Evolutionary conservation across 2,113 vertebrate genomes (phyloP).

Genomic region (Oreamnos americanus): DNA sequence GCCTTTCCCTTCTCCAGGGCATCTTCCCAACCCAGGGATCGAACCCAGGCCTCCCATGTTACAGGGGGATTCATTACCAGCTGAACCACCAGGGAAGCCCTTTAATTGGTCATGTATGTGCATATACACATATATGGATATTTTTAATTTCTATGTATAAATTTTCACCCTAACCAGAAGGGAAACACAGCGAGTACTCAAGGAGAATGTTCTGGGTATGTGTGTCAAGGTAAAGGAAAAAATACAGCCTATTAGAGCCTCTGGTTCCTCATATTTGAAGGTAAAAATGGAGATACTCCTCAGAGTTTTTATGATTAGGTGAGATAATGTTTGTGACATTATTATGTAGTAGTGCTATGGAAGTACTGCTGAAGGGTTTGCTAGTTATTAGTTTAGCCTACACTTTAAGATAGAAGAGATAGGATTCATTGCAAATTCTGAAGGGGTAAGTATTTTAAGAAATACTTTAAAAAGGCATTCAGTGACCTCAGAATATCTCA

Average conservation of each 20-base stretch:
- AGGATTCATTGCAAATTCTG: neutral
- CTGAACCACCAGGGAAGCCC: neutral
- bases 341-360: neutral
- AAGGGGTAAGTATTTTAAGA: neutral
- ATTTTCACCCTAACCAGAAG: neutral
- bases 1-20: neutral
- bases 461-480: neutral
- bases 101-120: neutral
- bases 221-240: neutral
- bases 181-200: neutral
- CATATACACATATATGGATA: neutral
- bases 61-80: neutral
- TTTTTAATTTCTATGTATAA: neutral
- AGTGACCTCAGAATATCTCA: neutral
- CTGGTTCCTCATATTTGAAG: neutral
- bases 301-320: neutral
- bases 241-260: neutral
- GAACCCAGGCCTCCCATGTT: neutral
- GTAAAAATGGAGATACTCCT: neutral
- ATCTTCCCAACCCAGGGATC: neutral
- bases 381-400: neutral
- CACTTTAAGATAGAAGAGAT: neutral
- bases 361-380: neutral
- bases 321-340: neutral
- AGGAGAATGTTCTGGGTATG: neutral